A percentile compares a stretch with the other conserved stretches of the same genome.
Evolutionary conservation across 53 echinoderm and acorn worm genomes (phyloP).

Genomic region (Mesocentrotus franciscanus): DNA sequence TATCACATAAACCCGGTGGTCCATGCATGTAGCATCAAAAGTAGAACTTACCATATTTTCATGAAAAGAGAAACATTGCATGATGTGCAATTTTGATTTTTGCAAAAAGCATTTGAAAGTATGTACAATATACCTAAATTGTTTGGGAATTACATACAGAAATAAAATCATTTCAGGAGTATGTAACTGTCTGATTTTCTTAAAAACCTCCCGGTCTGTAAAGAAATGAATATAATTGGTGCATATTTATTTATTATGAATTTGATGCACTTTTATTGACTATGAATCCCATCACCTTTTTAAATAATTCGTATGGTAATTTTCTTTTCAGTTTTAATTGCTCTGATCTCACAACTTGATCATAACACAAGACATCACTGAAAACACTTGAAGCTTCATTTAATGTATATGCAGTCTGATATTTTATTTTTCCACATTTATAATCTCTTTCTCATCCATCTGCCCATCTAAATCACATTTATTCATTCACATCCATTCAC

Average conservation of each 20-base stretch:
- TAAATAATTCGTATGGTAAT: neutral
- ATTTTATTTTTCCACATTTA: slow-evolving; percentile 38
- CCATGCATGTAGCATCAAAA: too few relatives aligned
- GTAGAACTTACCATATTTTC: too few relatives aligned
- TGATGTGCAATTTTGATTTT: too few relatives aligned
- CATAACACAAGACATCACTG: neutral
- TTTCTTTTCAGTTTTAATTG: neutral
- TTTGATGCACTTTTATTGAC: neutral
- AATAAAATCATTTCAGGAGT: too few relatives aligned
- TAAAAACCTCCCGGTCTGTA: neutral
- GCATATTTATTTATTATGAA: neutral
- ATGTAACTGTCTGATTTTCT: neutral
- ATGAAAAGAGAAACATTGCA: too few relatives aligned
- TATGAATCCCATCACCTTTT: neutral
- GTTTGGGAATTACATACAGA: too few relatives aligned
- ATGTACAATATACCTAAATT: too few relatives aligned
- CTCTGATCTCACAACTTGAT: neutral
- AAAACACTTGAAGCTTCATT: neutral
- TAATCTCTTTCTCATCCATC: neutral
- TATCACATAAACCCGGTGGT: too few relatives aligned
- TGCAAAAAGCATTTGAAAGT: too few relatives aligned
- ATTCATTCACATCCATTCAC: neutral
- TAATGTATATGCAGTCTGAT: slow-evolving; percentile 12
- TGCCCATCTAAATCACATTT: slow-evolving; percentile 14
- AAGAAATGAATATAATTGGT: neutral